Percentiles rank a stretch among this genome's conserved stretches.
Conservation (phyloP, 2,888 invertebrate genomes). For the Drosophila infuscata region DNA sequence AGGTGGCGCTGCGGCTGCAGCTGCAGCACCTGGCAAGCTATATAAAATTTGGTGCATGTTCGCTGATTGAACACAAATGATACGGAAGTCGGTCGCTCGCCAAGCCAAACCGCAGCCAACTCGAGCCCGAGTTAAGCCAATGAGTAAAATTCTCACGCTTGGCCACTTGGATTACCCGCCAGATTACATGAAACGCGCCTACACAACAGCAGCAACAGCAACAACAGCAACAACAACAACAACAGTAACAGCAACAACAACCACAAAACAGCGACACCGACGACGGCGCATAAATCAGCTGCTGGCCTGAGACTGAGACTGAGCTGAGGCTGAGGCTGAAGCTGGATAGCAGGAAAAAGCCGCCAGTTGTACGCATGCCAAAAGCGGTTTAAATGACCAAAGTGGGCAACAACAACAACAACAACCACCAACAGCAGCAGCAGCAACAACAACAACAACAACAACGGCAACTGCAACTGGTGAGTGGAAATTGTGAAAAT, state of each 20-base stretch:
- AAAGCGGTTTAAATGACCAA: constrained; percentile 82
- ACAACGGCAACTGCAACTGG: constrained; percentile 27
- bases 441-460: constrained; percentile 42
- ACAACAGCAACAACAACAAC: constrained; percentile 21
- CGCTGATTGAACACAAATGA: constrained; percentile 79
- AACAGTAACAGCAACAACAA: constrained; percentile 35
- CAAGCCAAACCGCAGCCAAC: constrained; percentile 11
- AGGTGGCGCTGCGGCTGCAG: constrained; percentile 67
- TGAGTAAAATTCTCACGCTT: constrained; percentile 80
- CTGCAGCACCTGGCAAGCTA: constrained; percentile 72
- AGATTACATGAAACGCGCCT: constrained; percentile 81
- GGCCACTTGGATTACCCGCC: constrained; percentile 81
- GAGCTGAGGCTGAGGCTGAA: constrained; percentile 16
- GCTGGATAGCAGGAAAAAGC: constrained; percentile 59
- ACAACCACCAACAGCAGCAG: constrained; percentile 13
- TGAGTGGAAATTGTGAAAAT: constrained; percentile 78
- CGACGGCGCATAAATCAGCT: constrained; percentile 75
- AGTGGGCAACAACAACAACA: constrained; percentile 73
- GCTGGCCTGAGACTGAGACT: constrained; percentile 43
- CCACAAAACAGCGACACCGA: constrained; percentile 31
- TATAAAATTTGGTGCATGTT: constrained; percentile 76
- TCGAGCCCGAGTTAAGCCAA: constrained; percentile 46
- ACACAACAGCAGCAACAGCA: constrained; percentile 57
- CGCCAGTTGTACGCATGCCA: constrained; percentile 79
- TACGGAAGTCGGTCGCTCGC: constrained; percentile 71